Percentiles rank a stretch among this genome's conserved stretches.
Conservation (phyloP, 2,888 invertebrate genomes). For the Apocheima hispidaria region DNA sequence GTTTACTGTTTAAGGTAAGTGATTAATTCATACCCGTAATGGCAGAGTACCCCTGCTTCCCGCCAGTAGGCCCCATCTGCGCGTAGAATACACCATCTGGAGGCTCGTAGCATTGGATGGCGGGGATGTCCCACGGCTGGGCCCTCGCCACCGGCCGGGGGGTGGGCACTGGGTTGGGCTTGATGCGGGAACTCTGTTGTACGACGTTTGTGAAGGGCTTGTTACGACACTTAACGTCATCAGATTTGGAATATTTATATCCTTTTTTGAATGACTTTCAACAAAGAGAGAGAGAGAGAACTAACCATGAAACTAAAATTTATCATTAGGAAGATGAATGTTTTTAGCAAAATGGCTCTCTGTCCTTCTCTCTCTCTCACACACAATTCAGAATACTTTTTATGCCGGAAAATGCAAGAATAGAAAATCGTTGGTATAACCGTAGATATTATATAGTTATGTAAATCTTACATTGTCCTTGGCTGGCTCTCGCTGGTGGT, state of each 20-base stretch:
- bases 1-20: neutral
- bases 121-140: conserved; percentile 93
- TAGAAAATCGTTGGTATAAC: no score
- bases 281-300: no score
- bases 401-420: no score
- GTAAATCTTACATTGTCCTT: conserved; percentile 24
- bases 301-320: no score
- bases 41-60: conserved; percentile 95
- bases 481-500: conserved; percentile 27
- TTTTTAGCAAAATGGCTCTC: no score
- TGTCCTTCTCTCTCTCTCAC: no score
- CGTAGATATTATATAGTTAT: neutral
- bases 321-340: no score
- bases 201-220: no score
- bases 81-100: conserved; percentile 97
- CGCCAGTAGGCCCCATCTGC: conserved; percentile 97
- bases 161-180: conserved; percentile 79
- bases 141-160: conserved; percentile 88
- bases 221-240: no score
- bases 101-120: conserved; percentile 95
- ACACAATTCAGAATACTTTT: no score
- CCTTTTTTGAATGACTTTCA: no score
- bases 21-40: conserved; percentile 90
- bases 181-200: conserved; percentile 56
- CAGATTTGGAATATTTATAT: no score